Evolutionary conservation across 2,888 invertebrate genomes (phyloP).

Genomic region (Desoria tigrina): DNA sequence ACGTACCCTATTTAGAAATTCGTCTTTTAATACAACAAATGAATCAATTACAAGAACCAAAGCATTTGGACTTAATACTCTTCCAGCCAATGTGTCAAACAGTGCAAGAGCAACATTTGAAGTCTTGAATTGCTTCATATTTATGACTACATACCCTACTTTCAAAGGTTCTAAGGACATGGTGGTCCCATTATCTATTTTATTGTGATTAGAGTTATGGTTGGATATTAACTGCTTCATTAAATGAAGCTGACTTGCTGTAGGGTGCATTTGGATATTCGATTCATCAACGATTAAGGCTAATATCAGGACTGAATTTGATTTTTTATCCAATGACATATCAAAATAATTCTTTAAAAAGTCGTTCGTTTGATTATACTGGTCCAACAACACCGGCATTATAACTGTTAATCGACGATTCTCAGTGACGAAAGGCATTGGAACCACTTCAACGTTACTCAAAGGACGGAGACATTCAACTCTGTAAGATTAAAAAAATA

Average conservation of each 20-base stretch:
- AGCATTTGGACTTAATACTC: constrained; percentile 66
- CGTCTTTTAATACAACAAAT: constrained; percentile 70
- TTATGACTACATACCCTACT: constrained; percentile 31
- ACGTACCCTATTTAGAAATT: constrained; percentile 86
- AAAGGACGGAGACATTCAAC: constrained; percentile 76
- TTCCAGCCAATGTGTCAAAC: constrained; percentile 25
- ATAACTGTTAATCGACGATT: constrained; percentile 78
- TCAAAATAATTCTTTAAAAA: constrained; percentile 39
- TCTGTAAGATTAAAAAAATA: constrained; percentile 57
- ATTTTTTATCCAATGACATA: constrained; percentile 22
- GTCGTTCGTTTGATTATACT: constrained; percentile 58
- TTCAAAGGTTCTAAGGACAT: constrained; percentile 48
- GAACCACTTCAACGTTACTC: constrained; percentile 79
- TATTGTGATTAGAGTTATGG: constrained; percentile 16
- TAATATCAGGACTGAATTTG: constrained; percentile 31
- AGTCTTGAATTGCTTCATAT: constrained; percentile 12
- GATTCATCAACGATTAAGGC: constrained; percentile 9
- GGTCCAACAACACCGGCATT: constrained; percentile 66
- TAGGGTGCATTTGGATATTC: neutral
- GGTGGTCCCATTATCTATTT: neutral
- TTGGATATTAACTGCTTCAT: constrained; percentile 26
- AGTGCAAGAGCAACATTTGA: constrained; percentile 21
- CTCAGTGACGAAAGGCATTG: constrained; percentile 95
- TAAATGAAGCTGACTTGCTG: constrained; percentile 21
- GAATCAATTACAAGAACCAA: constrained; percentile 70